Conservation (phyloP, 2,888 invertebrate species). For the Pachycephus smyrnensis region DNA sequence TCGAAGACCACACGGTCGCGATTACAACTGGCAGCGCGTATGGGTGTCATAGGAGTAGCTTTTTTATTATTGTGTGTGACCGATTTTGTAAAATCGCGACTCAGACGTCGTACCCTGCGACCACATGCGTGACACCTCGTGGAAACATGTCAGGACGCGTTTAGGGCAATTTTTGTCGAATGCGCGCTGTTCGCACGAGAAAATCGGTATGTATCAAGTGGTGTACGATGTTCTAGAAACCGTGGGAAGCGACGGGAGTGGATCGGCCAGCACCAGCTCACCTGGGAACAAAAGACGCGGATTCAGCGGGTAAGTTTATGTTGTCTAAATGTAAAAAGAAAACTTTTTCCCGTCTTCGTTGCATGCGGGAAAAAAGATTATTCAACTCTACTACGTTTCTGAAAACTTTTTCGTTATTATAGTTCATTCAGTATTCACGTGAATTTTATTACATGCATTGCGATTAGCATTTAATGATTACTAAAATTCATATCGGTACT, state of each 20-base stretch:
- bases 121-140: background rate
- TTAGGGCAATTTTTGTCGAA: background rate
- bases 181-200: background rate
- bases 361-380: background rate
- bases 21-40: background rate
- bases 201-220: conserved; percentile 9
- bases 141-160: background rate
- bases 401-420: too few relatives aligned
- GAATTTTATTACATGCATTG: too few relatives aligned
- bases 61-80: background rate
- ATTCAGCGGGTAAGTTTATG: conserved; percentile 82
- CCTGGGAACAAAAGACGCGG: conserved; percentile 87
- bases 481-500: too few relatives aligned
- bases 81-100: background rate
- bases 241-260: conserved; percentile 73
- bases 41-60: background rate
- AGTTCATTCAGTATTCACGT: too few relatives aligned
- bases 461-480: too few relatives aligned
- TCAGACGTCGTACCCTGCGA: background rate
- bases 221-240: conserved; percentile 71
- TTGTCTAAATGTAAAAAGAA: background rate
- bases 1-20: background rate
- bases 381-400: too few relatives aligned
- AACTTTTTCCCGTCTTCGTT: background rate
- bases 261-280: conserved; percentile 77